Conservation (phyloP, 2,888 invertebrate genomes). For the Drosophila testacea region DNA sequence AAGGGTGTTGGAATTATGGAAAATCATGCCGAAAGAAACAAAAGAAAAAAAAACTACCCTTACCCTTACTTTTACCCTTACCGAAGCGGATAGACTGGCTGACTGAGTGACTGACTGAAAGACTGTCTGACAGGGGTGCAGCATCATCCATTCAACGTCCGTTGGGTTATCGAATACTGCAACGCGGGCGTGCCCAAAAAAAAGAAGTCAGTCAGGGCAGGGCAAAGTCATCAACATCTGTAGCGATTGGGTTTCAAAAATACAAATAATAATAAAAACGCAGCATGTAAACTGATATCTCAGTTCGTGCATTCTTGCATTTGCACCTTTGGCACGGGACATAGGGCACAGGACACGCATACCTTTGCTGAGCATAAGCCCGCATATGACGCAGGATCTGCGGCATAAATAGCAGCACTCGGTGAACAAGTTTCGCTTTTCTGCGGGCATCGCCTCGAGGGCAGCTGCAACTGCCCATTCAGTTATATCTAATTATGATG, state of each 20-base stretch:
- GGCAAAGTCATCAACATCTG: conserved; percentile 71
- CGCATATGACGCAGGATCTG: conserved; percentile 58
- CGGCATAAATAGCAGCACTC: conserved; percentile 41
- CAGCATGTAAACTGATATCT: conserved; percentile 68
- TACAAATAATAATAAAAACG: conserved; percentile 42
- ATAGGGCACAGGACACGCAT: conserved; percentile 41
- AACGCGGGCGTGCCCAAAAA: conserved; percentile 58
- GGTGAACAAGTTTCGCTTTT: conserved; percentile 47
- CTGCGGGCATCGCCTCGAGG: conserved; percentile 56
- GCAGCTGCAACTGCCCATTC: conserved; percentile 49
- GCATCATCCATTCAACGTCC: conserved; percentile 42
- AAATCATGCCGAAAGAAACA: conserved; percentile 65
- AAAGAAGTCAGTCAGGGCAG: conserved; percentile 53
- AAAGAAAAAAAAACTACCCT: conserved; percentile 60
- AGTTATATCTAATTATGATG: conserved; percentile 55
- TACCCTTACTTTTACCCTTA: conserved; percentile 27
- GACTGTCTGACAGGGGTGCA: conserved; percentile 35
- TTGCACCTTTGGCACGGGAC: conserved; percentile 77
- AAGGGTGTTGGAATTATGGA: conserved; percentile 72
- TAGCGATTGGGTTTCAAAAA: conserved; percentile 62
- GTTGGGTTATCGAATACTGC: conserved; percentile 54
- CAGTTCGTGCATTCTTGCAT: conserved; percentile 59
- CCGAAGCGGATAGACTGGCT: not conserved
- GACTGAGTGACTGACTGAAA: not conserved
- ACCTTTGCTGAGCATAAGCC: conserved; percentile 55